These are phyloP conservation scores for Trogon surrucura DNA, from an alignment of 2,113 vertebrate species.

Conservation along the genomic window DNA sequence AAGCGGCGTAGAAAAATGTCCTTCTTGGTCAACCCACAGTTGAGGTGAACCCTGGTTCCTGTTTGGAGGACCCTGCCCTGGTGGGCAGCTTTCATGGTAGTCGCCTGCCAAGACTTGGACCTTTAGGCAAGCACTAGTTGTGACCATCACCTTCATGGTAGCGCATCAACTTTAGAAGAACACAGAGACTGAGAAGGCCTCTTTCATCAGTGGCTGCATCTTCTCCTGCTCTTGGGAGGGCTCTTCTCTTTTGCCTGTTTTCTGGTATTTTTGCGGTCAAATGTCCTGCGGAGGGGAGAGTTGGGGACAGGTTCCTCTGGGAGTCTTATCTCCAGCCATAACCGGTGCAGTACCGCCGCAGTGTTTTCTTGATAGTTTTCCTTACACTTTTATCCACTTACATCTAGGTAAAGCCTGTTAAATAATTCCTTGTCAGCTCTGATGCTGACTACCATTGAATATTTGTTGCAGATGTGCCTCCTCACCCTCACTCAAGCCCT, in stretches of 20 bases:
- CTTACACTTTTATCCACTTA: background rate
- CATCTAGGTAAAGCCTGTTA: background rate
- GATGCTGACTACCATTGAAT: background rate
- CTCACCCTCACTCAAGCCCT: background rate
- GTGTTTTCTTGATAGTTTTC: background rate
- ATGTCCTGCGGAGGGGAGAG: background rate
- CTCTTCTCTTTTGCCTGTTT: background rate
- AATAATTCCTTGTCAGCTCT: background rate
- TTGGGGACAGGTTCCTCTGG: background rate
- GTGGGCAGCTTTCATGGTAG: accelerated
- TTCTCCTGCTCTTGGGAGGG: background rate
- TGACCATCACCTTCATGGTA: background rate
- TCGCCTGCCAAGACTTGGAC: background rate
- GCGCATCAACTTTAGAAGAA: background rate
- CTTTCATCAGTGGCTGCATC: background rate
- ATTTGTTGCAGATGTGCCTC: background rate
- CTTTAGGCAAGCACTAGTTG: background rate
- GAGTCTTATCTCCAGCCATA: background rate
- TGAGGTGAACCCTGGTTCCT: background rate
- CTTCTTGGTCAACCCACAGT: background rate
- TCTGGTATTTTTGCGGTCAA: background rate
- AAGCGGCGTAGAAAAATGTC: background rate
- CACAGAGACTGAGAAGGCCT: background rate
- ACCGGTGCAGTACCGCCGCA: background rate
- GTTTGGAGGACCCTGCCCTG: background rate